Percentiles rank a stretch among this genome's conserved stretches.
Conservation (phyloP, 1,140 invertebrate genomes). For the Drosophila sp. region DNA sequence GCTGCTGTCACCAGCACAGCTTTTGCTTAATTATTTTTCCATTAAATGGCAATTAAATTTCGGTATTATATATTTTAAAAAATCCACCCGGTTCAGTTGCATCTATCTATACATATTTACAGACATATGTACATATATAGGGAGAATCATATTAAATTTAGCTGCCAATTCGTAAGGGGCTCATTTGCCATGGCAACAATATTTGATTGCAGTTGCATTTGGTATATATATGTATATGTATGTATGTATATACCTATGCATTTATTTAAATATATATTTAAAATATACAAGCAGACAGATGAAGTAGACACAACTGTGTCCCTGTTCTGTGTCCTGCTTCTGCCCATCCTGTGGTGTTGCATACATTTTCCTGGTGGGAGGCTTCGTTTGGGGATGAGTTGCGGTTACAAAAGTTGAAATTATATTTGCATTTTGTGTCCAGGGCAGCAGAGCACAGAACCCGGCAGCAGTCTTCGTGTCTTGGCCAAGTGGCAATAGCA, state of each 20-base stretch:
- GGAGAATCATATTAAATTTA: constrained; percentile 8
- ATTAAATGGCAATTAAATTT: constrained; percentile 70
- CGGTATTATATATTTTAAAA: constrained; percentile 39
- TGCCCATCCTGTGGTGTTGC: constrained; percentile 25
- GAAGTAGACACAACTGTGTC: constrained; percentile 14
- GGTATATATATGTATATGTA: constrained; percentile 9
- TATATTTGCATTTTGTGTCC: constrained; percentile 70
- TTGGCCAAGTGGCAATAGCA: constrained; percentile 58
- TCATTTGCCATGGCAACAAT: constrained; percentile 42
- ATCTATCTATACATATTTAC: neutral
- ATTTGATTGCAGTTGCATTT: constrained; percentile 53
- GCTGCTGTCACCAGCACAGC: constrained; percentile 37
- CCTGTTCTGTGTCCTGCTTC: constrained; percentile 36
- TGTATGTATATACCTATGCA: neutral
- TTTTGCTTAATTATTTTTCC: constrained; percentile 66
- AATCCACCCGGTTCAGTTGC: constrained; percentile 2
- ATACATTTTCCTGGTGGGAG: constrained; percentile 39
- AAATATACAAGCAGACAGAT: constrained; percentile 31
- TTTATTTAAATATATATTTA: constrained; percentile 17
- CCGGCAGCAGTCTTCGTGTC: constrained; percentile 36
- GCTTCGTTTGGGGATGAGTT: constrained; percentile 35
- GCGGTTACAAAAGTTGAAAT: constrained; percentile 66
- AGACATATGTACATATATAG: neutral
- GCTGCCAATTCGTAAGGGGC: neutral
- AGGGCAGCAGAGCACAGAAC: constrained; percentile 18